A percentile compares a stretch with the other conserved stretches of the same genome.
Conservation (phyloP, 2,797 vertebrate species). For the Neomorphus geoffroyi region DNA sequence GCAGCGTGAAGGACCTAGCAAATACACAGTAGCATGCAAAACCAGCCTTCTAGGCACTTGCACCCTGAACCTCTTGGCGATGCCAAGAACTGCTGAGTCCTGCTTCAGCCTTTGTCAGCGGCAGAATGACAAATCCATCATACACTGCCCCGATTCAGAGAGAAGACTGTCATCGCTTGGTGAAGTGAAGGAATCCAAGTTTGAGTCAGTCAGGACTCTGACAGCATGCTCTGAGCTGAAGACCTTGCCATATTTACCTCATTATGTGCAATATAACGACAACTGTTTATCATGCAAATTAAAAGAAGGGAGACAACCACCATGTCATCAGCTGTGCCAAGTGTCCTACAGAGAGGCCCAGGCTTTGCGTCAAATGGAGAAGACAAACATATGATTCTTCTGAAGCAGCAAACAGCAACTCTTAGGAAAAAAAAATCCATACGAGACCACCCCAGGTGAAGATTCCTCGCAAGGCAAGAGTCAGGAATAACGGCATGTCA, state of each 20-base stretch:
- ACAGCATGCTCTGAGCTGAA: conserved; percentile 13
- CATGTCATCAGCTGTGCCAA: conserved; percentile 80
- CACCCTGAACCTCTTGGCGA: not conserved
- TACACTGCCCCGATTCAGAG: not conserved
- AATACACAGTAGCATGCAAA: not conserved
- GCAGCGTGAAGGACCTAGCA: not conserved
- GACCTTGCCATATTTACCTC: conserved; percentile 22
- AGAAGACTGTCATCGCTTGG: not conserved
- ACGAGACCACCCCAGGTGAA: conserved; percentile 80
- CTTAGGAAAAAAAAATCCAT: conserved; percentile 80
- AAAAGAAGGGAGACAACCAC: conserved; percentile 84
- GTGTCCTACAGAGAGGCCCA: conserved; percentile 76
- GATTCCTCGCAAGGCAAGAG: conserved; percentile 73
- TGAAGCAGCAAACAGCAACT: conserved; percentile 81
- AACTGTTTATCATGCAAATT: conserved; percentile 82
- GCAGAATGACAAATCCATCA: not conserved
- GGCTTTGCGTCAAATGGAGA: conserved; percentile 69
- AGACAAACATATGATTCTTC: conserved; percentile 77
- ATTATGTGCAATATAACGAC: conserved; percentile 80
- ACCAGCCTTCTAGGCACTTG: not conserved
- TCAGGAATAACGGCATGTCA: conserved; percentile 77
- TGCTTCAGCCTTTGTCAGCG: not conserved
- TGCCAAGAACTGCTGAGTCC: not conserved
- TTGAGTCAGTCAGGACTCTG: conserved; percentile 17
- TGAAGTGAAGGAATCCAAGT: not conserved